A percentile compares a stretch with the other conserved stretches of the same genome.
Conservation (phyloP, 2,797 vertebrate species). For the Spondyliosoma cantharus region DNA sequence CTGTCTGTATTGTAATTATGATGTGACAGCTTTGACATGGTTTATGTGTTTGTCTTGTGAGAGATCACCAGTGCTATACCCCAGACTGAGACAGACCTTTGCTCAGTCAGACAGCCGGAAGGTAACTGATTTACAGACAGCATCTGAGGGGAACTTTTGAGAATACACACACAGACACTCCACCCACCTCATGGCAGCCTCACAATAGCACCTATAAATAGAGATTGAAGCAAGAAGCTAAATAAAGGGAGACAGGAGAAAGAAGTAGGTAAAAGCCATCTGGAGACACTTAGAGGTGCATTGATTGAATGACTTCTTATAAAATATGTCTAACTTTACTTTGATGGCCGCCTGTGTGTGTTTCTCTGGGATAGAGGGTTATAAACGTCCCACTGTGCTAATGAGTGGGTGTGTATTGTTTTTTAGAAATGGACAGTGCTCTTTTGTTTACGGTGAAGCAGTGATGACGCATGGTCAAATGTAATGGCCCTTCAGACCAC, state of each 20-base stretch:
- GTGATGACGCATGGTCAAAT: slow-evolving; percentile 65
- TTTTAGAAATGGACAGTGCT: slow-evolving; percentile 64
- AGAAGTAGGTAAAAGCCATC: slow-evolving; percentile 15
- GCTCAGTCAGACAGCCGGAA: slow-evolving; percentile 55
- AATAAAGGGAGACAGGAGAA: slow-evolving; percentile 27
- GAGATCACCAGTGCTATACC: slow-evolving; percentile 1
- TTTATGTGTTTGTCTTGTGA: slow-evolving; percentile 10
- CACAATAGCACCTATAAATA: slow-evolving; percentile 66
- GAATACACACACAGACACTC: slow-evolving; percentile 20
- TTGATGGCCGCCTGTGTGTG: slow-evolving; percentile 7
- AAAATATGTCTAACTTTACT: background rate
- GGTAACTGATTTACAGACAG: slow-evolving; percentile 81
- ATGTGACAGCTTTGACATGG: slow-evolving; percentile 7
- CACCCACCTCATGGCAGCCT: slow-evolving; percentile 51
- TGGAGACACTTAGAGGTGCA: slow-evolving; percentile 4
- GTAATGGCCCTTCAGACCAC: slow-evolving; percentile 44
- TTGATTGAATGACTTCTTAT: background rate
- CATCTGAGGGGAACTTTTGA: slow-evolving; percentile 30
- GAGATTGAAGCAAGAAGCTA: slow-evolving; percentile 37
- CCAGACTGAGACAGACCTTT: slow-evolving; percentile 70
- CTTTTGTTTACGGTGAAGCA: slow-evolving; percentile 66
- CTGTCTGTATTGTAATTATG: slow-evolving; percentile 27
- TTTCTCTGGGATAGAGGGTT: slow-evolving; percentile 18
- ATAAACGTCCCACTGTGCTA: slow-evolving; percentile 48
- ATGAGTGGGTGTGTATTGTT: slow-evolving; percentile 65